A percentile compares a stretch with the other conserved stretches of the same genome.
These are phyloP conservation scores for Hyperopisus bebe DNA, from an alignment of 2,113 vertebrate species.

Conservation along the genomic window DNA sequence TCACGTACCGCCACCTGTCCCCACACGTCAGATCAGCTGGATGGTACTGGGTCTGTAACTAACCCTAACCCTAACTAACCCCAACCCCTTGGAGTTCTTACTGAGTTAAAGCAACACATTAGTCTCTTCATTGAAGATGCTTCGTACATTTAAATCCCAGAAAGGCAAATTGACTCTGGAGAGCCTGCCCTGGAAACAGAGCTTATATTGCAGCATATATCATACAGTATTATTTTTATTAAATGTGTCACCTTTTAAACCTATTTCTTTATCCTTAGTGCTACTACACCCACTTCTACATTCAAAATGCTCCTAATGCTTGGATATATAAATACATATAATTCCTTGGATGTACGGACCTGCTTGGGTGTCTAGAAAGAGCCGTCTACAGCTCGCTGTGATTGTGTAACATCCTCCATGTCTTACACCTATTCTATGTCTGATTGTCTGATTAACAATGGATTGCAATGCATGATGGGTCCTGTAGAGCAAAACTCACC, in stretches of 20 bases:
- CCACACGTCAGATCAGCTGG: background rate
- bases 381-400: background rate
- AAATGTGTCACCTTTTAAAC: background rate
- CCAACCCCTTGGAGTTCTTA: background rate
- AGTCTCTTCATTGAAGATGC: background rate
- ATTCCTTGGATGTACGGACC: background rate
- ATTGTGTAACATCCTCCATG: background rate
- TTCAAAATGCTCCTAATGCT: background rate
- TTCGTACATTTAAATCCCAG: background rate
- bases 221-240: background rate
- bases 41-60: no score
- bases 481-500: conserved; percentile 51
- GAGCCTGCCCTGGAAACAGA: background rate
- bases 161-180: background rate
- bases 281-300: background rate
- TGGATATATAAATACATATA: background rate
- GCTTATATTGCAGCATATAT: background rate
- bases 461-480: background rate
- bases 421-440: no score
- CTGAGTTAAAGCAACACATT: background rate
- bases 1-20: background rate
- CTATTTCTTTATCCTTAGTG: background rate
- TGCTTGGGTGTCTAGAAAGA: background rate
- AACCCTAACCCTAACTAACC: no score
- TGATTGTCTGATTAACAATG: background rate